Evolutionary conservation across 2,113 vertebrate species (phyloP).

Genomic region (Brienomyrus longianalis): DNA sequence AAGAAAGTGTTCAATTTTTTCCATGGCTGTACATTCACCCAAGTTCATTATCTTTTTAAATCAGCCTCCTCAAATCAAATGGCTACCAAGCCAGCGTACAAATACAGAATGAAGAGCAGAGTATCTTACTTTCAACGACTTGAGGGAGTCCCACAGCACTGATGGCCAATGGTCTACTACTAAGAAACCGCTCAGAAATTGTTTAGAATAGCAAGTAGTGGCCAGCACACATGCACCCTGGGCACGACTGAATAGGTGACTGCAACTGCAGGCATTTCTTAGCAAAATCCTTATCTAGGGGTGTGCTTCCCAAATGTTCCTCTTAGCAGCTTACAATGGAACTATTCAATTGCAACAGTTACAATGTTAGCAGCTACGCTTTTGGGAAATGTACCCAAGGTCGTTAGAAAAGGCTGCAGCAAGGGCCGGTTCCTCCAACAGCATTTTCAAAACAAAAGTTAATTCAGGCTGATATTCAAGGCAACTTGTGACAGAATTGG

Average conservation of each 20-base stretch:
- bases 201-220: not conserved
- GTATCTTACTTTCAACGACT: not conserved
- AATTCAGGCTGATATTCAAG: no score
- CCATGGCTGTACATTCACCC: not conserved
- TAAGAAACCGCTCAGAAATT: not conserved
- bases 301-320: not conserved
- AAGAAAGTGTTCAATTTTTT: not conserved
- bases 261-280: not conserved
- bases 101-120: not conserved
- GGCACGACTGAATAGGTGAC: not conserved
- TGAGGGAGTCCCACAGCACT: not conserved
- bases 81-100: not conserved
- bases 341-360: not conserved
- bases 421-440: not conserved
- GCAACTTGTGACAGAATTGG: no score
- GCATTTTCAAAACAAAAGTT: not conserved
- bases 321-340: not conserved
- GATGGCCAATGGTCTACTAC: not conserved
- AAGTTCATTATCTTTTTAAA: not conserved
- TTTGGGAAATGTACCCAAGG: not conserved
- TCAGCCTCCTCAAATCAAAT: not conserved
- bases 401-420: not conserved
- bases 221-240: not conserved
- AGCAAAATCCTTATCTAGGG: not conserved
- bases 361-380: not conserved